A percentile compares a stretch with the other conserved stretches of the same genome.
These are phyloP conservation scores for Carapus acus DNA, from an alignment of 2,797 vertebrate species.

Conservation along the genomic window DNA sequence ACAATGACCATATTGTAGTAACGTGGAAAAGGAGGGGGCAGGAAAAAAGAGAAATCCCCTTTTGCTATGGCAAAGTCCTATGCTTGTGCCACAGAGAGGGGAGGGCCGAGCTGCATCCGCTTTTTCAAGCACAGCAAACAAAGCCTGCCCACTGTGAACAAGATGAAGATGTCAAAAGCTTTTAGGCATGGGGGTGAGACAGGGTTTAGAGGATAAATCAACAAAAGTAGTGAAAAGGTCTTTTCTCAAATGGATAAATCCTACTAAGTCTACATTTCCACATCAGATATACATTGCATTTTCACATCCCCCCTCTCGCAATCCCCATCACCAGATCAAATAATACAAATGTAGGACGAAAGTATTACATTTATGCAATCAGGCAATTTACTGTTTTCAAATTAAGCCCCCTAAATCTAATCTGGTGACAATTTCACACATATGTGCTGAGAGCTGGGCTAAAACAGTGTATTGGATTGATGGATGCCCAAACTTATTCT, in stretches of 20 bases:
- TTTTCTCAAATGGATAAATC: constrained; percentile 76
- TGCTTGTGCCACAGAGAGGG: constrained; percentile 94
- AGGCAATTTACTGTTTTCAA: no score
- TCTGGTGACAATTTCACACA: no score
- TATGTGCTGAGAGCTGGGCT: no score
- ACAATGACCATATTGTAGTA: constrained; percentile 99
- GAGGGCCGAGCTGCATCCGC: constrained; percentile 89
- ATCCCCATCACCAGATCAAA: constrained; percentile 49
- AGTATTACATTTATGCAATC: no score
- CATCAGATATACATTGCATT: constrained; percentile 74
- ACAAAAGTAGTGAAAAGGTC: constrained; percentile 80
- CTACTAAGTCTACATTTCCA: constrained; percentile 80
- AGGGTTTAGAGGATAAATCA: constrained; percentile 79
- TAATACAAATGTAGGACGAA: constrained; percentile 44
- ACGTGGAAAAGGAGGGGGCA: constrained; percentile 81
- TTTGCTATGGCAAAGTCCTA: constrained; percentile 89
- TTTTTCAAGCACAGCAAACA: constrained; percentile 99
- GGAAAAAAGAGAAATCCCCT: constrained; percentile 80
- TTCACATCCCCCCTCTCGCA: constrained; percentile 46
- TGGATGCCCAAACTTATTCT: no score
- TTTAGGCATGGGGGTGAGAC: constrained; percentile 71
- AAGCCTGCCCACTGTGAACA: constrained; percentile 90
- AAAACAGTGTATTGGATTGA: no score
- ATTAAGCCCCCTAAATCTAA: no score
- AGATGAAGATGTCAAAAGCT: constrained; percentile 99